phyloP scores from a whole-genome alignment of 2,888 invertebrate genomes.

The Luffia ferchaultella region DNA sequence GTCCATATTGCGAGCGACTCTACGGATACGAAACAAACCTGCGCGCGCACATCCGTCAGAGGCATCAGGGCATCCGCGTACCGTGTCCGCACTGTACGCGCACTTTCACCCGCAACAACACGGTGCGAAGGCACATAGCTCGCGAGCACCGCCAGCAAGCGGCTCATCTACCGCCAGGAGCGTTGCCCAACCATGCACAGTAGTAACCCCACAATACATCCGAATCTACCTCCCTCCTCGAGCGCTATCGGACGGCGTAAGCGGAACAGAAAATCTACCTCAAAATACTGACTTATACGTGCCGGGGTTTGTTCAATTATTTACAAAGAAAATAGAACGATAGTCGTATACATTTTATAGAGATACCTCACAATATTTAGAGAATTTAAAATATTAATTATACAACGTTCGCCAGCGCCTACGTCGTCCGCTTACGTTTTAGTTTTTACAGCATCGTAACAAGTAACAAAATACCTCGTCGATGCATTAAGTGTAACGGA shows the following conservation, averaged over 20 bases:
- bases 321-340: too few relatives aligned
- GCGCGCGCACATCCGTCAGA: constrained; percentile 89
- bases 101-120: constrained; percentile 92
- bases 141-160: constrained; percentile 86
- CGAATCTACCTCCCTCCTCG: background rate
- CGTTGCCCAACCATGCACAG: constrained; percentile 71
- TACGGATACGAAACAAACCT: constrained; percentile 94
- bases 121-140: constrained; percentile 89
- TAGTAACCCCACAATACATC: constrained; percentile 31
- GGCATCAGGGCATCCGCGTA: constrained; percentile 91
- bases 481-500: constrained; percentile 57
- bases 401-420: too few relatives aligned
- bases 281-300: too few relatives aligned
- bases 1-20: constrained; percentile 90
- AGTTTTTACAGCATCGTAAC: constrained; percentile 28
- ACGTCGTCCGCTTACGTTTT: too few relatives aligned
- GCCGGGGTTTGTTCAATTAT: too few relatives aligned
- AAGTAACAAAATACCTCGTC: constrained; percentile 48
- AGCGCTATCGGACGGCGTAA: background rate
- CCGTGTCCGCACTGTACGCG: constrained; percentile 91
- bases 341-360: too few relatives aligned
- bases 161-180: constrained; percentile 67
- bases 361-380: too few relatives aligned
- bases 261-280: too few relatives aligned
- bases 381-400: too few relatives aligned